Conservation (phyloP, 2,113 vertebrate species). For the Alexandromys fortis region DNA sequence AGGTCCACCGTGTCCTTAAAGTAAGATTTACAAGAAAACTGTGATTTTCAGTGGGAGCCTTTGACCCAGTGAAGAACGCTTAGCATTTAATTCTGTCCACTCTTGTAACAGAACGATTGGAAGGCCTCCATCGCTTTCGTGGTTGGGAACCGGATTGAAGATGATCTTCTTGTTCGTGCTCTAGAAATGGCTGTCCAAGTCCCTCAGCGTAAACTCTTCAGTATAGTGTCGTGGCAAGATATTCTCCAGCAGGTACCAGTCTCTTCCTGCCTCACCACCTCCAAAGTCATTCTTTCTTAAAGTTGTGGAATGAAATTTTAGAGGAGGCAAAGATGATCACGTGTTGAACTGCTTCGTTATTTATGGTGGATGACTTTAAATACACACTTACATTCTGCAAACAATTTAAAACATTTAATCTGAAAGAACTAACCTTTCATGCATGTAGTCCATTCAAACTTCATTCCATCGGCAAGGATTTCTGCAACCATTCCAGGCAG, state of each 20-base stretch:
- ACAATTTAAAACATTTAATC: not conserved
- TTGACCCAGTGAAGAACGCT: not conserved
- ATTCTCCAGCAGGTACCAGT: conserved; percentile 87
- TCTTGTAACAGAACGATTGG: conserved; percentile 88
- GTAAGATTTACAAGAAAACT: not conserved
- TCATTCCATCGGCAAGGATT: not conserved
- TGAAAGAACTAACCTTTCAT: not conserved
- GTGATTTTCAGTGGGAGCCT: not conserved
- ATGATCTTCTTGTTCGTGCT: conserved; percentile 85
- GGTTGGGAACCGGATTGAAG: conserved; percentile 84
- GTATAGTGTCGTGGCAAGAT: conserved; percentile 82
- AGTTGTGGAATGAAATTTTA: not conserved
- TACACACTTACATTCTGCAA: not conserved
- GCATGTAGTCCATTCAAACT: not conserved
- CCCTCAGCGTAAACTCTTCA: conserved; percentile 90
- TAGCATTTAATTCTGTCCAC: not conserved
- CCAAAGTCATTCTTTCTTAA: not conserved
- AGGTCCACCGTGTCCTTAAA: not conserved
- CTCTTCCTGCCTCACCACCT: not conserved
- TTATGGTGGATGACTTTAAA: not conserved
- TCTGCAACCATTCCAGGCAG: not conserved
- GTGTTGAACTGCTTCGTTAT: not conserved
- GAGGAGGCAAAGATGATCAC: not conserved
- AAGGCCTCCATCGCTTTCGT: conserved; percentile 86
- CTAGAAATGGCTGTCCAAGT: conserved; percentile 85